Conservation (phyloP, 2,113 vertebrate species). For the Felis catus region F.catus_Fca126_mat1.0 CM031419.1:152595001-152595500, state of each 20-base stretch:
- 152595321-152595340: constrained; percentile 66
- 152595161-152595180: neutral
- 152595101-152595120: constrained; percentile 82
- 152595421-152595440: constrained; percentile 71
- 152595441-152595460: constrained; percentile 71
- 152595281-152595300: constrained; percentile 54
- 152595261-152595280: constrained; percentile 49
- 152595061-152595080: constrained; percentile 79
- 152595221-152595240: constrained; percentile 49
- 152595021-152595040: constrained; percentile 82
- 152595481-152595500: constrained; percentile 55
- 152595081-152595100: constrained; percentile 82
- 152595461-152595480: constrained; percentile 69
- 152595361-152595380: constrained; percentile 69
- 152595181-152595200: constrained; percentile 27
- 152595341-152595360: constrained; percentile 75
- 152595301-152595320: constrained; percentile 62
- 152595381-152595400: constrained; percentile 69
- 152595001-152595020: constrained; percentile 82
- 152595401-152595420: constrained; percentile 63
- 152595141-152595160: constrained; percentile 62
- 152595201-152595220: constrained; percentile 67
- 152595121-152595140: constrained; percentile 79
- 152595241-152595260: constrained; percentile 67
- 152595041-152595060: constrained; percentile 82